Conservation (phyloP, 2,888 invertebrate species). For the Adineta ricciae region DNA sequence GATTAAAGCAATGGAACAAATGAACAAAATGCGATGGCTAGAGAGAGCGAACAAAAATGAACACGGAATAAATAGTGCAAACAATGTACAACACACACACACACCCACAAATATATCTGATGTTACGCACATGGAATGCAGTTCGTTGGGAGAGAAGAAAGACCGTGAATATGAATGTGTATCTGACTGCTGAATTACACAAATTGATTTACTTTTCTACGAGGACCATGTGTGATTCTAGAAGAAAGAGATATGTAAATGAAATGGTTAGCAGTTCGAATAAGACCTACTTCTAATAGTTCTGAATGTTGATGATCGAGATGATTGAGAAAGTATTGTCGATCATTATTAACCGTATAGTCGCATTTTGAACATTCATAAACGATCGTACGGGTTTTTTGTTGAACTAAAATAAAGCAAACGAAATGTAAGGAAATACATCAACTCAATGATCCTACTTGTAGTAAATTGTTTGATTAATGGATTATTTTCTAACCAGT, state of each 20-base stretch:
- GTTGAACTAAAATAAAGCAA: neutral
- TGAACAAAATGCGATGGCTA: neutral
- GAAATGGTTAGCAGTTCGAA: neutral
- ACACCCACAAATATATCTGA: neutral
- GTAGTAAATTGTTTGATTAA: neutral
- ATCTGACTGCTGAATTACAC: neutral
- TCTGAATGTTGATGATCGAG: slow-evolving; percentile 10
- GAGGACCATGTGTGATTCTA: neutral
- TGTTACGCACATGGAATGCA: neutral
- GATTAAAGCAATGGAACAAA: neutral
- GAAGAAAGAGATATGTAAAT: neutral
- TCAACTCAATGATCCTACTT: neutral
- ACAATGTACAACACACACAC: neutral
- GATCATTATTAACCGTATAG: neutral
- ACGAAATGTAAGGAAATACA: neutral
- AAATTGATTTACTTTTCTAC: neutral
- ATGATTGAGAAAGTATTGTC: slow-evolving; percentile 15
- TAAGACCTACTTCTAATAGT: neutral
- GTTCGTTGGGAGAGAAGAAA: neutral
- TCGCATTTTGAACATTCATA: slow-evolving; percentile 8
- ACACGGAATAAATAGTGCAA: neutral
- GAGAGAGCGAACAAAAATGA: neutral
- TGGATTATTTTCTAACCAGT: slow-evolving; percentile 21
- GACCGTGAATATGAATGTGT: neutral
- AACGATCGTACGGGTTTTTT: neutral